Evolutionary conservation across 2,888 invertebrate genomes (phyloP), one percentile per base, ranked within the genome.

Genomic region (Ornithoptera alexandrae): DNA sequence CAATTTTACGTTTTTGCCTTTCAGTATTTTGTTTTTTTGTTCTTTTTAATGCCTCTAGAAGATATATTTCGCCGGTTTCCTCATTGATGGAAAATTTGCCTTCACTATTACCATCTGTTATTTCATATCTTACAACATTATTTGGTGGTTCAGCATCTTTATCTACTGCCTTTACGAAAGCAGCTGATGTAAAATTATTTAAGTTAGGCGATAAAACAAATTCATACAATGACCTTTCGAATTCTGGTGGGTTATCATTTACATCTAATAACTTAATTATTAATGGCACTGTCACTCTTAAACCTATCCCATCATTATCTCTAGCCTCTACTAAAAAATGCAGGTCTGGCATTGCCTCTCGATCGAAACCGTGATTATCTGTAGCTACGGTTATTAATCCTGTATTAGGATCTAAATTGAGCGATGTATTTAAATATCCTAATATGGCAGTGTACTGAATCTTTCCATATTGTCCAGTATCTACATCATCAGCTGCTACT

Each of bases 181-280:
- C 96, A 66, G 95, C 93, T 62, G 95, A 94, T 5, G 97, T 97
- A 79, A 97, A 97, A 78, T 95, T 95, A 73, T 93, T 94, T 74
- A 96, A 89, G 81, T 96, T 95, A 10, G 95, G 93, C 62, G 96
- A 95, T 71, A 98, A 86, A 74, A 97, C 95, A 77, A 97, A 97
- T 82, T 96, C 96, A 82, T 97, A 98, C 17, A 95, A 89, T 63
- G 94, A 91, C 82, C 95, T 95, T 74, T 96, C 96, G 83, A 98
- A 99, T 72, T 94, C 91, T 57, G 98, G 98, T 68, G 95, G 93
- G 89, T 98, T 96, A 89, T 98, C 98, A 86, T 98, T 98, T 69
- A 96, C 95, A 90, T 95, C 95, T 79, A 96, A 89, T 75, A 98
- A 89, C 89, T 95, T 95, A 79, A 97, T 94, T 77, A 95, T 94